Evolutionary conservation across 2,888 invertebrate species (phyloP), one percentile per base, ranked within the genome.

Genomic region (Melieria crassipennis): DNA sequence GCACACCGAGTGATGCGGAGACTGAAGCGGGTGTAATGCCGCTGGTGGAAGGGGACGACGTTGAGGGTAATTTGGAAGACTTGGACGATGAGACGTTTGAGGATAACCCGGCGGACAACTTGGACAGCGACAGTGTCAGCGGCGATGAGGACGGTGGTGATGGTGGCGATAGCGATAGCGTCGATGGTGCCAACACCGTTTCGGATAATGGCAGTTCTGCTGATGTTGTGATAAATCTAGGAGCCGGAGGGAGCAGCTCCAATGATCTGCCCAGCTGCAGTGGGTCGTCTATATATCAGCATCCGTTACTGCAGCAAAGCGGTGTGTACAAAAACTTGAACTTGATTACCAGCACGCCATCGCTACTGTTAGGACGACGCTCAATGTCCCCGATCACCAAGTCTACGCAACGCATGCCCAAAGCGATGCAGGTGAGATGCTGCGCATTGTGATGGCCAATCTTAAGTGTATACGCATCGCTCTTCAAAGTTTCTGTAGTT

Each of bases 331-430:
- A 84, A 13, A 84, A 82, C 71, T 76, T 83, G 56, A 84, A 86
- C 73, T 78, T 85, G 48, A 81, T 85, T 11, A 85, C 85, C 13
- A 86, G 85, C 70, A 85, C 86, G 43, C 86, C 86, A 62, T 84
- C 86, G 50, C 69, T 84, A 69, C 77, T 84, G 10, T 88, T 90
- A 71, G 89, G 91, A 73, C 89, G 94, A 78, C 92, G 92, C 56
- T 94, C 94, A 55, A 94, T 95, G 94, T 95, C 95, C 11, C 95
- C 95, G 1, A 95, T 95, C 69, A 95, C 95, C 0, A 92, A 94
- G 79, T 95, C 95, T 0, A 92, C 95, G 42, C 94, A 95, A 85
- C 91, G 94, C 85, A 91, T 95, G 91, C 92, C 93, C 1, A 93
- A 93, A 84, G 92, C 94, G 47, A 95, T 95, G 95, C 95, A 95